Evolutionary conservation across 2,113 vertebrate species (phyloP), one percentile per base, ranked within the genome.

Genomic region (Holacanthus passer): DNA sequence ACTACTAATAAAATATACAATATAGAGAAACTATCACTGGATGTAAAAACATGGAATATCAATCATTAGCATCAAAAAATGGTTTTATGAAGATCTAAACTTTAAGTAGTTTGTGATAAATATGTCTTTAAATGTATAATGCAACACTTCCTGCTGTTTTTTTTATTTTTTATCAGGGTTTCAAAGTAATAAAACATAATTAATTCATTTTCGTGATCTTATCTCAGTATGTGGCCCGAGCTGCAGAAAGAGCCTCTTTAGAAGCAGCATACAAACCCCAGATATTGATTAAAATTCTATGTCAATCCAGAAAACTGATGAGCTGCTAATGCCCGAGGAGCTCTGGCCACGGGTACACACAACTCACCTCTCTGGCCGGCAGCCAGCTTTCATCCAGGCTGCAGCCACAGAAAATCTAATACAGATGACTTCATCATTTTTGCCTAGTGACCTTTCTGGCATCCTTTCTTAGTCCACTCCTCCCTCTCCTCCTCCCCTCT

Each of bases 401-500:
- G 83, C 87, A 89, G 84, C 76, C 83, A 82, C 85, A 87, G 86
- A 91, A 93, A 94, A 94, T 92, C 91, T 90, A 90, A 94, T 92
- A 88, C 86, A 90, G 92, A 94, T 93, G 89, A 94, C 92, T 94
- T 92, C 87, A 94, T 94, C 93, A 92, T 89, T 94, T 93, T 90
- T 94, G 90, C 91, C 87, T 86, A 60, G 89, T 93, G 92, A 94
- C 93, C 93, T 94, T 94, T 93, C 90, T 93, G 91, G 88, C 86
- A 89, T 87, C 71, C 81, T 88, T 73, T 79, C 75, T 82, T 77
- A 22, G 79, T 85, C 63, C 52, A 8, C 74, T 79, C 70, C 87
- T 52, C 67, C 29, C 71, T 48, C 72, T 58, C 63, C 63, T 58
- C 82, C 73, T 81, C 75, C 73, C 81, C 63, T 68, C 47, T n/a